Evolutionary conservation across 1,140 invertebrate genomes (phyloP).

Genomic region (Orchestia grillus): DNA sequence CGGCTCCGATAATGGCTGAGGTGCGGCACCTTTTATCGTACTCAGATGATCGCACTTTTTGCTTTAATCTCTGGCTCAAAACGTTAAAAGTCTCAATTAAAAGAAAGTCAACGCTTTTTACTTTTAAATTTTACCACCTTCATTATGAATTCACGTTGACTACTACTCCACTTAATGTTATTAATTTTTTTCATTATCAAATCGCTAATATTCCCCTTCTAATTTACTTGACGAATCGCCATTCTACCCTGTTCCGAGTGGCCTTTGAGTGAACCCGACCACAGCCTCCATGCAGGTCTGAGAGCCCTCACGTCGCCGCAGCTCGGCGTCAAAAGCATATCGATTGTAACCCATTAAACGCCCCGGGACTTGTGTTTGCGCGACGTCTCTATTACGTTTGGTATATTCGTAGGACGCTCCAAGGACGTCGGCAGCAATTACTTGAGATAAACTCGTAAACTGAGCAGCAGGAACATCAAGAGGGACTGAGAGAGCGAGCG

Average conservation of each 20-base stretch:
- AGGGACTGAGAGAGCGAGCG: background rate
- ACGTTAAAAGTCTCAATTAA: no score
- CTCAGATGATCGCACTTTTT: background rate
- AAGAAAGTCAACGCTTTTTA: background rate
- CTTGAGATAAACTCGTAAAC: background rate
- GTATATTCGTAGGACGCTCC: background rate
- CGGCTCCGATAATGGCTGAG: background rate
- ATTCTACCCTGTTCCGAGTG: background rate
- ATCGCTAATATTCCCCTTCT: background rate
- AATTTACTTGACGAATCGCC: background rate
- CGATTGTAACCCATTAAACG: background rate
- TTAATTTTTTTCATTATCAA: background rate
- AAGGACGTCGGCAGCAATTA: background rate
- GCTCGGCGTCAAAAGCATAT: background rate
- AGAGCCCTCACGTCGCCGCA: background rate
- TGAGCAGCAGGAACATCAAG: background rate
- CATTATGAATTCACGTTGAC: background rate
- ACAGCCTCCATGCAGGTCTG: background rate
- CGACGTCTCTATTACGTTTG: background rate
- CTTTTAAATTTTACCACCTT: background rate
- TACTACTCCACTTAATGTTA: background rate
- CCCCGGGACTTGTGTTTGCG: background rate
- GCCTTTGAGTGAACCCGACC: background rate
- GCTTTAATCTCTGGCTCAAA: no score
- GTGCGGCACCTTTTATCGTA: background rate